Conservation (phyloP, 2,113 vertebrate species). For the Gambusia affinis region DNA sequence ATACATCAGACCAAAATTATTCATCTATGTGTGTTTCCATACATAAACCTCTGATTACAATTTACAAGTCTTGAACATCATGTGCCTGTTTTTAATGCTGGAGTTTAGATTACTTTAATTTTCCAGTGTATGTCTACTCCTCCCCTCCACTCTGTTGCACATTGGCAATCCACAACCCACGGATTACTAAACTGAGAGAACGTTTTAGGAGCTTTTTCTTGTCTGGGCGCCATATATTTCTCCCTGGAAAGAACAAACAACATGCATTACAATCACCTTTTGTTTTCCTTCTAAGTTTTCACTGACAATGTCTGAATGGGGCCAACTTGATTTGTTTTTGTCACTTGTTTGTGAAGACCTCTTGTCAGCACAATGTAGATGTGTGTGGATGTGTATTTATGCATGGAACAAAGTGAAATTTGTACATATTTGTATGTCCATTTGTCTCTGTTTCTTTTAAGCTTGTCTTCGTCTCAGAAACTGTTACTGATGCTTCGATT, state of each 20-base stretch:
- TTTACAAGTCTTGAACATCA: neutral
- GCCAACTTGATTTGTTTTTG: conserved; percentile 39
- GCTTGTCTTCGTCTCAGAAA: conserved; percentile 68
- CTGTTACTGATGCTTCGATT: conserved; percentile 80
- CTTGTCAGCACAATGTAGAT: conserved; percentile 67
- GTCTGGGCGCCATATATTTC: neutral
- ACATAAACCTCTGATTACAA: neutral
- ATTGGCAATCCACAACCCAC: neutral
- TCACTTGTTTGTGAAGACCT: conserved; percentile 53
- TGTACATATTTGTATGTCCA: conserved; percentile 35
- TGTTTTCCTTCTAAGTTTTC: conserved; percentile 52
- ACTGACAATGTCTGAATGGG: conserved; percentile 50
- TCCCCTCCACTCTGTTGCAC: neutral
- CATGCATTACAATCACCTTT: conserved; percentile 13
- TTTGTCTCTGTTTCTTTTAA: conserved; percentile 34
- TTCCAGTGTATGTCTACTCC: neutral
- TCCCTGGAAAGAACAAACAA: conserved; percentile 22
- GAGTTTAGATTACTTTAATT: neutral
- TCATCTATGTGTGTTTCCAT: neutral
- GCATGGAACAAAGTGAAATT: conserved; percentile 76
- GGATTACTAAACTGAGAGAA: neutral
- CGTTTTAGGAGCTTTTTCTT: neutral
- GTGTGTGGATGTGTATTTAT: conserved; percentile 79
- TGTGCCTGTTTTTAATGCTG: neutral
- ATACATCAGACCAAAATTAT: neutral